These are phyloP conservation scores for Tricholauxania praeusta DNA, from an alignment of 2,888 invertebrate species.

Conservation along the genomic window DNA sequence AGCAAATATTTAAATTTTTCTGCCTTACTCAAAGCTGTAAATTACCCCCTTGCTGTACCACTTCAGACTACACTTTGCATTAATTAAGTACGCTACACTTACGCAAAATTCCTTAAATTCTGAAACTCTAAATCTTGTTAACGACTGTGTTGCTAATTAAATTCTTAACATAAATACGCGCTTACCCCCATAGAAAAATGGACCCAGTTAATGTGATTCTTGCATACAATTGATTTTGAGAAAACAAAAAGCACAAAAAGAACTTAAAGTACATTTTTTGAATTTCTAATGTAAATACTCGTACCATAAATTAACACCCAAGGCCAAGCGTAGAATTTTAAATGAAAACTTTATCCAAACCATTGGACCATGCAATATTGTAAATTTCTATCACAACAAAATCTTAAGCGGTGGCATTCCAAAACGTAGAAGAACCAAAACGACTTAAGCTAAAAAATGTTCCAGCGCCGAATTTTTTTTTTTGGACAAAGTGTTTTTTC, in stretches of 20 bases:
- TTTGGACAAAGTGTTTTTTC: no score
- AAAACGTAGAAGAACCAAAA: no score
- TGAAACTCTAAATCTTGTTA: conserved; percentile 21
- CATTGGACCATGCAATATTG: conserved; percentile 26
- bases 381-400: conserved; percentile 1
- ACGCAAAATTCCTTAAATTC: not conserved
- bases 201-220: not conserved
- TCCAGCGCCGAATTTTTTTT: no score
- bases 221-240: not conserved
- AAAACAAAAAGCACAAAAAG: not conserved
- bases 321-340: not conserved
- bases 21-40: no score
- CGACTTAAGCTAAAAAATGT: no score
- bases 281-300: not conserved
- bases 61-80: conserved; percentile 5
- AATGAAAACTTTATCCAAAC: conserved; percentile 3
- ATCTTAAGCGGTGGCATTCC: not conserved
- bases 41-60: no score
- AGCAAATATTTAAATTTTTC: no score
- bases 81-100: conserved; percentile 7
- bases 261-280: not conserved
- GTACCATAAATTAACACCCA: conserved; percentile 27
- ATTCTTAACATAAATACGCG: conserved; percentile 25
- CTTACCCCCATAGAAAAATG: not conserved
- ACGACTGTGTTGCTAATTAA: conserved; percentile 31